Evolutionary conservation across 1,140 invertebrate species (phyloP), one percentile per base, ranked within the genome.

Genomic region (Leptinotarsa lineolata): DNA sequence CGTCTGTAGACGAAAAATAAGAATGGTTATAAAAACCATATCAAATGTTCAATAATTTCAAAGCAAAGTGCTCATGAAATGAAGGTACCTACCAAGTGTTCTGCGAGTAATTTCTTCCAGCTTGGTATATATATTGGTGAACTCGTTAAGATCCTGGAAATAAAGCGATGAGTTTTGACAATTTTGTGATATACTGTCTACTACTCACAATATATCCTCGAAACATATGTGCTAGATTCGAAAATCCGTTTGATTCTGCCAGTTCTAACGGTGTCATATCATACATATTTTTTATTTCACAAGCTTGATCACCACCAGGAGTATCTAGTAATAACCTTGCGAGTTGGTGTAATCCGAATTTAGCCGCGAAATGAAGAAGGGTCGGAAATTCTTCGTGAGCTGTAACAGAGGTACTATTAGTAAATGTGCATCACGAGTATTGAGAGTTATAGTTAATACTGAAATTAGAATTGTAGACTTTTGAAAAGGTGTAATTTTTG

Each of bases 341-440:
- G 8, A 96, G 86, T 74, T 93, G 91, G 81, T 94, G 92, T 65
- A 97, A 85, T 0, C 95, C 95, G 83, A 94, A 95, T 68, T 91
- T 89, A 1, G 94, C 94, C 1, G 94, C 92, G 84, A 96, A 97
- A 82, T 97, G 95, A 8, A 97, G 85, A 22, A 96, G 83, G 0
- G 94, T 96, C 2, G 95, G 95, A 81, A 93, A 92, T 80, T 95
- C 93, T 82, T 95, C 93, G 20, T 90, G 88, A 81, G 90, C 92
- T 92, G 60, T 24, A 73, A 71, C 6, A 70, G 30, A 15, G 18
- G 20, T 63, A 13, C 1, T 63, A 63, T 21, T 63, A 21, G 20
- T 63, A 11, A 39, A 39, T 11, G 30, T 39, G 8, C 20, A 20
- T 21, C 15, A 13, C 61, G 20, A 63, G 20, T 21, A 63, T 20